A percentile compares a stretch with the other conserved stretches of the same genome.
Conservation (phyloP, 2,888 invertebrate genomes). For the Ornithoptera priamus region DNA sequence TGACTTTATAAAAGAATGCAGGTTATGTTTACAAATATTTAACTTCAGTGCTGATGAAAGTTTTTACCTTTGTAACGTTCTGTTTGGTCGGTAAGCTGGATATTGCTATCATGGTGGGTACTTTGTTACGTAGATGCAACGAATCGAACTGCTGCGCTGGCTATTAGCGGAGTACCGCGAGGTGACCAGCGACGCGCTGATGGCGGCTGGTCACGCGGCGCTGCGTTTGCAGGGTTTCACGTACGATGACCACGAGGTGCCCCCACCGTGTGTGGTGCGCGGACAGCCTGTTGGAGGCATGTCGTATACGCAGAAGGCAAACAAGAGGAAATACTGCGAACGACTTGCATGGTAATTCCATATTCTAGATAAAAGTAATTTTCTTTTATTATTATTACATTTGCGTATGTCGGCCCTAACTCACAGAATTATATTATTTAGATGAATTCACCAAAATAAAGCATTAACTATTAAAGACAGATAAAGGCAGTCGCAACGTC, state of each 20-base stretch:
- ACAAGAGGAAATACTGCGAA: conserved; percentile 89
- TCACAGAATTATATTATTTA: no score
- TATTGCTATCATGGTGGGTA: neutral
- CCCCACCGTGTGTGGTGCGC: conserved; percentile 71
- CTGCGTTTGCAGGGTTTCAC: conserved; percentile 88
- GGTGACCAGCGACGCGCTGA: conserved; percentile 67
- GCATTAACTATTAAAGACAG: no score
- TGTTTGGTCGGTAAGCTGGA: no score
- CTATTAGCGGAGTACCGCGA: conserved; percentile 59
- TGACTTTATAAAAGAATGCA: no score
- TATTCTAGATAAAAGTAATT: no score
- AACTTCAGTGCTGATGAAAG: no score
- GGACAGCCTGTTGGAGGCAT: conserved; percentile 84
- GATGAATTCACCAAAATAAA: no score
- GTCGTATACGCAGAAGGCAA: conserved; percentile 93
- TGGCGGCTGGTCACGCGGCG: conserved; percentile 86
- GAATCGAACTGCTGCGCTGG: conserved; percentile 58
- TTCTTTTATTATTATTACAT: no score
- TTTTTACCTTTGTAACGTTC: no score
- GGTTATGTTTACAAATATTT: no score
- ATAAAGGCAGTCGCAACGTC: no score
- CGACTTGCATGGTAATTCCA: conserved; percentile 84
- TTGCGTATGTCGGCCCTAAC: no score
- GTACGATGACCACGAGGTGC: conserved; percentile 84
- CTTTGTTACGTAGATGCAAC: conserved; percentile 68